Conservation (phyloP, 2,113 vertebrate genomes). For the Ascaphus truei region DNA sequence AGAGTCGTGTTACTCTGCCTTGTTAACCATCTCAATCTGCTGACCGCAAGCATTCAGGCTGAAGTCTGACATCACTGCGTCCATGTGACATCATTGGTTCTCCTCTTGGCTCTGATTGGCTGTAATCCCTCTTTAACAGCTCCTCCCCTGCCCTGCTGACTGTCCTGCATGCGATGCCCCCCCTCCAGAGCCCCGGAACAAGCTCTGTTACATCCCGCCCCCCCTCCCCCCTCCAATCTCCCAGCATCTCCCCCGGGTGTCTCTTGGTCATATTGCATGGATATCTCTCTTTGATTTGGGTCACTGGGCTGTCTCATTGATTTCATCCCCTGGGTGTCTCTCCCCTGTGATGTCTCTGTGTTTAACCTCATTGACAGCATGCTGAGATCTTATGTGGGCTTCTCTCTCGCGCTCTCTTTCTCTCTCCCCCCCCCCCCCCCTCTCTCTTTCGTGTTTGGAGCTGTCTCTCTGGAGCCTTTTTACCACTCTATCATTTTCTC, state of each 20-base stretch:
- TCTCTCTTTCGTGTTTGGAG: no score
- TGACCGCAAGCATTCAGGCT: constrained; percentile 48
- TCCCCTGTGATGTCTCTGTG: not conserved
- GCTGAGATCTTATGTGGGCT: no score
- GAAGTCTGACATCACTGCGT: constrained; percentile 52
- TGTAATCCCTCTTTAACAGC: constrained; percentile 48
- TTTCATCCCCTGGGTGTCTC: not conserved
- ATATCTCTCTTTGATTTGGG: not conserved
- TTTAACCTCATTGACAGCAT: not conserved
- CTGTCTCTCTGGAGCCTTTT: no score
- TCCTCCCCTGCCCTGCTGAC: constrained; percentile 49
- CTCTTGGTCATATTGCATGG: not conserved
- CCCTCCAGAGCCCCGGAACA: constrained; percentile 54
- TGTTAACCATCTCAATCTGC: not conserved
- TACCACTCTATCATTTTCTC: no score
- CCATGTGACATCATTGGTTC: constrained; percentile 65
- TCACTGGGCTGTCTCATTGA: not conserved
- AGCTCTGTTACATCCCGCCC: constrained; percentile 39
- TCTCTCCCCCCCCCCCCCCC: no score
- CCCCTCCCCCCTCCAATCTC: not conserved
- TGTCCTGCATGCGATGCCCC: constrained; percentile 53
- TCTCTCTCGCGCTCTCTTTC: no score
- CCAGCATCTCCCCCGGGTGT: no score
- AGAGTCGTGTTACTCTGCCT: not conserved
- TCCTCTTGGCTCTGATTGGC: constrained; percentile 56